Evolutionary conservation across 2,888 invertebrate genomes (phyloP), one percentile per base, ranked within the genome.

Genomic region (Odontocolon sp.): DNA sequence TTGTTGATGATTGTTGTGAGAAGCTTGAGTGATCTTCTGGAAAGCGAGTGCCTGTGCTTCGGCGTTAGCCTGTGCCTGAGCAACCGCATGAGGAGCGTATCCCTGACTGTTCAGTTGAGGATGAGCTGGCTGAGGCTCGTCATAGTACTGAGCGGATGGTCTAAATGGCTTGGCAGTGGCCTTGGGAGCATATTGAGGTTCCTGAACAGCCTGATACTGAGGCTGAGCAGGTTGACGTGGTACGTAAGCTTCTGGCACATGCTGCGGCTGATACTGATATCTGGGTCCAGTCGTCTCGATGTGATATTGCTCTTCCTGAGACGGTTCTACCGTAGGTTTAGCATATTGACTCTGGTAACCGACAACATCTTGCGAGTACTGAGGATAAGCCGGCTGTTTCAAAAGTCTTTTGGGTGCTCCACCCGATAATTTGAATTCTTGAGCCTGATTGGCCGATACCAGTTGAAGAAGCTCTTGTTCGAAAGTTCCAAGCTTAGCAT

Each of bases 401-500:
- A 80, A 45, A 2, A 78, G 71, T 0, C 80, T 66, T 31, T 81
- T 83, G 0, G 85, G 79, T 2, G 82, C 83, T 11, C 79, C 81
- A 1, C 84, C 83, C 0, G 82, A 67, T 1, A 86, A 69, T 28
- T 88, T 88, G 67, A 88, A 89, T 31, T 89, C 89, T 50, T 88
- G 88, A 0, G 89, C 89, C 63, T 89, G 89, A 66, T 89, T 89
- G 0, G 89, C 89, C 0, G 85, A 87, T 1, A 89, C 89, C 3
- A 89, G 56, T 63, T 89, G 89, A 16, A 88, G 74, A 3, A 89
- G 70, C 42, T 89, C 89, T 50, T 89, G 89, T 64, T 89, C 89
- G 74, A 89, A 89, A 0, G 87, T 87, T 40, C 89, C 89, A 1
- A 88, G 76, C 67, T 89, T 89, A 0, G 83, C 84, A n/a, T 84